Conservation (phyloP, 2,888 invertebrate genomes). For the Lypha dubia region DNA sequence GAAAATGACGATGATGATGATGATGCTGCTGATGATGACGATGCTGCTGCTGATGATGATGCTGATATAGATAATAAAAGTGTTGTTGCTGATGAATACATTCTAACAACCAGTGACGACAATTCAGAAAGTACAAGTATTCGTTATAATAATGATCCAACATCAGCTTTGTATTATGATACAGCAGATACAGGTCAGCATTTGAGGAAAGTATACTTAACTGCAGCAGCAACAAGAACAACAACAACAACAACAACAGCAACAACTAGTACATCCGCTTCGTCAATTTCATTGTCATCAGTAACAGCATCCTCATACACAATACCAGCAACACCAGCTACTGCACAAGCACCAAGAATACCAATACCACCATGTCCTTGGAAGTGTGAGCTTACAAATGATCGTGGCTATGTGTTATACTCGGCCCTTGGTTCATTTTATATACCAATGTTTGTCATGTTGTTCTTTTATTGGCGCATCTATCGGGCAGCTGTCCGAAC, state of each 20-base stretch:
- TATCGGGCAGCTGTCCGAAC: conserved; percentile 97
- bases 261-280: conserved; percentile 33
- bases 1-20: conserved; percentile 1
- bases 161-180: conserved; percentile 57
- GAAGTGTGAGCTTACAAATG: conserved; percentile 96
- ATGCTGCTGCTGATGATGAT: conserved; percentile 32
- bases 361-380: conserved; percentile 88
- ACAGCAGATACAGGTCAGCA: conserved; percentile 9
- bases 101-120: conserved; percentile 28
- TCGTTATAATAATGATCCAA: conserved; percentile 48
- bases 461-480: conserved; percentile 98
- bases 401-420: conserved; percentile 97
- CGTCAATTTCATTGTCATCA: neutral
- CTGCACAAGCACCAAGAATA: too few relatives aligned
- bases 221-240: conserved; percentile 51
- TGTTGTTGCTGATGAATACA: conserved; percentile 39
- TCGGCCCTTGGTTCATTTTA: conserved; percentile 99
- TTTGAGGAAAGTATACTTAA: neutral
- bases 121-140: conserved; percentile 53
- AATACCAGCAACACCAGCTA: conserved; percentile 85
- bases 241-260: conserved; percentile 46
- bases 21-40: conserved; percentile 65
- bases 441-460: conserved; percentile 98
- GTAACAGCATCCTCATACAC: conserved; percentile 23
- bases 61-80: too few relatives aligned